Evolutionary conservation across 2,888 invertebrate genomes (phyloP), one percentile per base, ranked within the genome.

Genomic region (Drosophila austrosaltans): DNA sequence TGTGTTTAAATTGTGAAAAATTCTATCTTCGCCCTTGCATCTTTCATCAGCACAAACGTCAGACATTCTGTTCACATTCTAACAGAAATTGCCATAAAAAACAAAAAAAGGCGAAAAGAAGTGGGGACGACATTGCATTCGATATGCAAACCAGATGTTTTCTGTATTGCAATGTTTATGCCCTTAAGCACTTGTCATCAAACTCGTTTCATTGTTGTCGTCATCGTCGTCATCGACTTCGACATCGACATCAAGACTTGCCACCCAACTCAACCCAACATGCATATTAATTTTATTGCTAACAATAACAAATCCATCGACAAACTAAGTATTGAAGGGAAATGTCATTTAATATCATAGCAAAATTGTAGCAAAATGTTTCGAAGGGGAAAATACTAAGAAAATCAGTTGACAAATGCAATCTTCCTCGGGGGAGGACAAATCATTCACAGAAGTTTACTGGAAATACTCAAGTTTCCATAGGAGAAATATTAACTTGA

Each of bases 221-320:
- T 57, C 36, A 22, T 39, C 48, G 48, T 48, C 48, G 16, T 20
- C 42, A 16, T 16, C 42, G 16, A 6, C 20, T 7, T 7, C 44
- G 22, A 20, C 44, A 36, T 36, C 32, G 6, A 28, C 28, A 28
- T 32, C 16, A 16, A 16, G 16, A 16, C 16, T 16, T 8, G 8
- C 10, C 7, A 36, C 36, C 36, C 36, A 36, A 36, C 36, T 8
- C 36, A 36, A 36, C 82, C 84, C 87, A 77, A 72, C 71, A 77
- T 69, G 84, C 84, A 83, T 83, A 83, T 83, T 83, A 87, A 87
- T 87, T 87, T 83, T 82, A 87, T 83, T 82, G 84, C 84, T 79
- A 79, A 86, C 85, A 85, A 85, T 84, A 82, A 85, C 83, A 82
- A 81, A 85, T 87, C 78, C 83, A 85, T 87, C 79, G 88, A 79